Evolutionary conservation across 2,113 vertebrate genomes (phyloP).

Genomic region (Rhinichthys klamathensis): DNA sequence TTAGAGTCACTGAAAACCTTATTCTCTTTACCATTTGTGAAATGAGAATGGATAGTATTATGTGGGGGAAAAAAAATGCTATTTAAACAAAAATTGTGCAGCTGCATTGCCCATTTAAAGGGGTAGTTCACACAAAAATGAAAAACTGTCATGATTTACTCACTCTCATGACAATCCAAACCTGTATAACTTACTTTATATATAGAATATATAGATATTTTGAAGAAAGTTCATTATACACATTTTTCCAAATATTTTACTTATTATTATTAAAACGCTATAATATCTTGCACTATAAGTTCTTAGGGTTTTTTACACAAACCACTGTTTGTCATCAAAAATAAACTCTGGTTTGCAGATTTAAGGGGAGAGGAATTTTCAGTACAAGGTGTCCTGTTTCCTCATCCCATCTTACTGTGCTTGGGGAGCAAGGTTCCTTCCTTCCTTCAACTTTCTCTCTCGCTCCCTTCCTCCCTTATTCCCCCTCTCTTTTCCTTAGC

Average conservation of each 20-base stretch:
- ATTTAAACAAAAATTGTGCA: background rate
- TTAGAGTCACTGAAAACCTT: constrained; percentile 17
- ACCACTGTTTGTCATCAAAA: background rate
- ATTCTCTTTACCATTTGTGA: background rate
- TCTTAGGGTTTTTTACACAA: background rate
- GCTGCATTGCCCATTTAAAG: background rate
- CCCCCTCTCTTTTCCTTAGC: constrained; percentile 34
- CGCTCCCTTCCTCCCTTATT: constrained; percentile 26
- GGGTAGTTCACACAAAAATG: background rate
- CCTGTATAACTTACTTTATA: background rate
- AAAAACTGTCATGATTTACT: background rate
- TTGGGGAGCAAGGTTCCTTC: constrained; percentile 27
- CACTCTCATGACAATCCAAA: background rate
- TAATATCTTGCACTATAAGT: background rate
- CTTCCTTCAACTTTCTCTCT: constrained; percentile 45
- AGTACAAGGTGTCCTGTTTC: constrained; percentile 45
- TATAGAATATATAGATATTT: background rate
- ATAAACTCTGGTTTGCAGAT: background rate
- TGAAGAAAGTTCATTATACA: background rate
- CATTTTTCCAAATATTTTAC: background rate
- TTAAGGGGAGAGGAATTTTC: constrained; percentile 31
- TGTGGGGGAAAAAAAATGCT: background rate
- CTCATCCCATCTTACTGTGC: constrained; percentile 29
- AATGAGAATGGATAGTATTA: background rate
- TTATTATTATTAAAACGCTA: background rate